Evolutionary conservation across 2,113 vertebrate species (phyloP).

Genomic region (Pseudonaja textilis): DNA sequence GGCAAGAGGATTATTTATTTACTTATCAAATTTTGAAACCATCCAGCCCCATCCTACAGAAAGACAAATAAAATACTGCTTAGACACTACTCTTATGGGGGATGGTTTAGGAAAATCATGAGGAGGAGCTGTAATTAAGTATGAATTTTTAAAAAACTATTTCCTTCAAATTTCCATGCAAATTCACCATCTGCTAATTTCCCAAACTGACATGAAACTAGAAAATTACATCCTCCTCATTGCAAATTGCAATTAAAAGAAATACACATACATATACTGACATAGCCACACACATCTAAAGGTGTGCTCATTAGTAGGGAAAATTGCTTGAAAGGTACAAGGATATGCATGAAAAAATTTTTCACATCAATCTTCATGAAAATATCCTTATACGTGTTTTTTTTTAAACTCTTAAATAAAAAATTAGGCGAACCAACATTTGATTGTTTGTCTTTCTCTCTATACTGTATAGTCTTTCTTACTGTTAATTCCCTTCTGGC

Average conservation of each 20-base stretch:
- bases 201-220: neutral
- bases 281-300: neutral
- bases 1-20: neutral
- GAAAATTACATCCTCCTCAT: neutral
- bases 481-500: neutral
- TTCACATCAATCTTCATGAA: neutral
- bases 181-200: neutral
- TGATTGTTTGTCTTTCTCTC: neutral
- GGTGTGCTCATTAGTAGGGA: neutral
- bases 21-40: neutral
- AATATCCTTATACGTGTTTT: neutral
- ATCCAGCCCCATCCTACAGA: neutral
- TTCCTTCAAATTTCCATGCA: neutral
- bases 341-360: neutral
- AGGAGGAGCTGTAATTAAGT: neutral
- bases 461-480: neutral
- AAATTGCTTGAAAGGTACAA: neutral
- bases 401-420: neutral
- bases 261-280: neutral
- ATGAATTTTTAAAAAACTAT: neutral
- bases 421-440: neutral
- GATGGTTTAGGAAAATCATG: neutral
- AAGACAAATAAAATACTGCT: neutral
- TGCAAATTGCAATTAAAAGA: neutral
- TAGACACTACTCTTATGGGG: neutral